Evolutionary conservation across 2,888 invertebrate genomes (phyloP), one percentile per base, ranked within the genome.

Genomic region (Melanotus villosus): DNA sequence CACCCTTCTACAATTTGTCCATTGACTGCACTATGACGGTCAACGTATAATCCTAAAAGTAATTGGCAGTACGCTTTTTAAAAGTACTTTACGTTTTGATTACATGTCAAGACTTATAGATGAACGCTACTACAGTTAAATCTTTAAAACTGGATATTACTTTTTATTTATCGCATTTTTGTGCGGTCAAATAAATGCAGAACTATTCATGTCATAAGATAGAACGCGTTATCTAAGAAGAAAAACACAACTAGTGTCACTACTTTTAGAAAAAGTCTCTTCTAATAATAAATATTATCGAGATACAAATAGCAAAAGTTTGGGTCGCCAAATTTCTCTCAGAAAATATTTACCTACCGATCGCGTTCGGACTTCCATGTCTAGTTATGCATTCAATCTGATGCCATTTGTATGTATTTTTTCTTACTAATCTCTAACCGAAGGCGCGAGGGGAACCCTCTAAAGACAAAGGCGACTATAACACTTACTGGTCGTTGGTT

Each of bases 21-120:
- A 71, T 68, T 65, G 65, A 66, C 66, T 60, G 57, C 47, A 23
- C 14, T 58, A 34, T 45, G 14, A 45, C 60, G 41, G 65, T 66
- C 66, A 66, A 73, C 68, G 70, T 70, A 62, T 72, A 72, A 70
- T 64, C 73, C 73, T 76, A 74, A 73, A 65, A 76, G 73, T 82
- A 82, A 82, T 83, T 83, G 83, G 83, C 84, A 83, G 84, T 84
- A 83, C 81, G 81, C 81, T 80, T 82, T 81, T 73, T 67, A 54
- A 67, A 63, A 68, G 45, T 69, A 69, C 52, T 69, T 67, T 65
- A 57, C 19, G 57, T 56, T 70, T 74, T 69, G 52, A 72, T 70
- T 74, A 68, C 68, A 63, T 59, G 58, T 69, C 36, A 63, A 65
- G 65, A 60, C 32, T 67, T 67, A 67, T 67, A 60, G 60, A 69